Evolutionary conservation across 53 echinoderm and acorn worm genomes (phyloP).

Genomic region (Stichopus horrens): DNA sequence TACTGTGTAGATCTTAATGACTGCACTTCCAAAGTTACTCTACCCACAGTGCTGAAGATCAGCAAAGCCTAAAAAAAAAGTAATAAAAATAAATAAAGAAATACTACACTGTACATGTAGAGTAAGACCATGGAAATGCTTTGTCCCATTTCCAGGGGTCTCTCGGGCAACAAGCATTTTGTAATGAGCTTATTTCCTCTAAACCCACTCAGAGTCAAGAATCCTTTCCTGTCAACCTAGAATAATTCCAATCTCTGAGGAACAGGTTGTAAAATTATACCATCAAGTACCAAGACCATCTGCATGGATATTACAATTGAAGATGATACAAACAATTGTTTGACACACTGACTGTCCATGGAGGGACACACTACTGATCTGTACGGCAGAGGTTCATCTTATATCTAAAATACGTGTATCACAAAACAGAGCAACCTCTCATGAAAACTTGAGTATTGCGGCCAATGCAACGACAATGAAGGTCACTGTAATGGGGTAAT

Average conservation of each 20-base stretch:
- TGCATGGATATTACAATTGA: too few relatives aligned
- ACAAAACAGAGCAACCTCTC: too few relatives aligned
- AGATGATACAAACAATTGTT: too few relatives aligned
- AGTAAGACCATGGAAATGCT: neutral
- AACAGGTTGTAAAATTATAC: neutral
- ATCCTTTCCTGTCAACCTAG: conserved; percentile 4
- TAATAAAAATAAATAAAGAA: neutral
- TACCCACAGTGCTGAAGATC: neutral
- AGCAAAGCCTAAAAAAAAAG: neutral
- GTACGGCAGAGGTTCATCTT: too few relatives aligned
- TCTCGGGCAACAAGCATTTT: neutral
- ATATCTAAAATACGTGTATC: too few relatives aligned
- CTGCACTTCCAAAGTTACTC: too few relatives aligned
- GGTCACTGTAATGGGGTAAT: too few relatives aligned
- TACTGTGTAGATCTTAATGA: neutral
- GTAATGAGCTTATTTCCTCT: conserved; percentile 12
- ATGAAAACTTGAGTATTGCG: too few relatives aligned
- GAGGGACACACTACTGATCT: too few relatives aligned
- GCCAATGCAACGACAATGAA: too few relatives aligned
- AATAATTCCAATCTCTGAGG: neutral
- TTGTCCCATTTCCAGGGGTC: neutral
- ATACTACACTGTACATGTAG: neutral
- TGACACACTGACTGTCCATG: too few relatives aligned
- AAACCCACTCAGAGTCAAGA: neutral
- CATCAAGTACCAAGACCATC: neutral